Evolutionary conservation across 2,113 vertebrate species (phyloP).

Genomic region (Melierax canorus): DNA sequence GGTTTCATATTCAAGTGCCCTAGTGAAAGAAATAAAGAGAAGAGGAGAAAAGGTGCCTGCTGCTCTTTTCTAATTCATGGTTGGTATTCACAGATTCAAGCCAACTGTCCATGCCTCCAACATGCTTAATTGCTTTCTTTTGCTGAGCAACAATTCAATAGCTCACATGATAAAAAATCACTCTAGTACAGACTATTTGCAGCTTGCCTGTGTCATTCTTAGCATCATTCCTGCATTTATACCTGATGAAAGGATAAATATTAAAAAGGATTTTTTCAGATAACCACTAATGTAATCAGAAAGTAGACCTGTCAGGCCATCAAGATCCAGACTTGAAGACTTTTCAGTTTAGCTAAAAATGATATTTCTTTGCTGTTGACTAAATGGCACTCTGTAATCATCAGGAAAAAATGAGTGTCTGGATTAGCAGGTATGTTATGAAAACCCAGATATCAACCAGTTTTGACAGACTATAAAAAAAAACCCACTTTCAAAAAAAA

Average conservation of each 20-base stretch:
- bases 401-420: background rate
- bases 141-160: background rate
- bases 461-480: background rate
- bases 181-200: background rate
- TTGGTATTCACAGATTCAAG: background rate
- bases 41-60: background rate
- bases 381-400: background rate
- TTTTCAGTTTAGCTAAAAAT: background rate
- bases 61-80: background rate
- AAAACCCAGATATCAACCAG: background rate
- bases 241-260: background rate
- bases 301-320: background rate
- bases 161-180: background rate
- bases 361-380: background rate
- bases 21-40: background rate
- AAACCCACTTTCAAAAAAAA: background rate
- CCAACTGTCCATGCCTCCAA: background rate
- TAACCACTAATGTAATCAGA: rapidly evolving
- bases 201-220: background rate
- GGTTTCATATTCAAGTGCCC: background rate
- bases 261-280: background rate
- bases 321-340: background rate
- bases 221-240: background rate
- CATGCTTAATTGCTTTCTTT: background rate
- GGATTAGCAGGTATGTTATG: background rate